phyloP scores from a whole-genome alignment of 2,113 vertebrate species.

The Cavia aperea region DNA sequence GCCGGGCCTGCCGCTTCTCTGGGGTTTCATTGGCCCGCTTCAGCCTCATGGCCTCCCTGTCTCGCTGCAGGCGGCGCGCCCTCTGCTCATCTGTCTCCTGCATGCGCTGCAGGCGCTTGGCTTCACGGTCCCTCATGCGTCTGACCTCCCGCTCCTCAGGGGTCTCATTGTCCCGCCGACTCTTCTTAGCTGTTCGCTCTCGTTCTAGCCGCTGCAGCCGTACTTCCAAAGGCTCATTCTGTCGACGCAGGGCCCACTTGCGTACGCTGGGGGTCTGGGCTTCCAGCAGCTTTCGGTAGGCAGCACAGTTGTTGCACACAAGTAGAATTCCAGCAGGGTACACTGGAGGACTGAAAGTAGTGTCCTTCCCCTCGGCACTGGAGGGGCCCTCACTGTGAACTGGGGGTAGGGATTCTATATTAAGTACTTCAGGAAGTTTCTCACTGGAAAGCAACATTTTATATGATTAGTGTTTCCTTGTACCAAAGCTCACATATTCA shows the following conservation, averaged over 20 bases:
- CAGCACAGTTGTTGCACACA: conserved; percentile 93
- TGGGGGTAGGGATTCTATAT: conserved; percentile 77
- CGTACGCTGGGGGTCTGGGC: conserved; percentile 82
- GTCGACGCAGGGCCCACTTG: conserved; percentile 90
- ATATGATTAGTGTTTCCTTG: conserved; percentile 33
- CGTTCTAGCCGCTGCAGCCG: conserved; percentile 91
- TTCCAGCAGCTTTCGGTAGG: conserved; percentile 90
- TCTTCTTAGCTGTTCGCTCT: conserved; percentile 95
- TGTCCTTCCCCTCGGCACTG: conserved; percentile 68
- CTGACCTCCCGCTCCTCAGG: conserved; percentile 89
- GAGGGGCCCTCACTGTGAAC: conserved; percentile 77
- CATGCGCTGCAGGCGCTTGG: conserved; percentile 95
- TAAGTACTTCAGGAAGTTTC: conserved; percentile 93
- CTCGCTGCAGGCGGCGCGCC: conserved; percentile 88
- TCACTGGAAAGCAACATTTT: conserved; percentile 78
- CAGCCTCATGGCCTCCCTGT: conserved; percentile 94
- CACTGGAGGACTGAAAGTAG: conserved; percentile 82
- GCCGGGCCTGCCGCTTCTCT: conserved; percentile 92
- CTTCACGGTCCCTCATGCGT: conserved; percentile 91
- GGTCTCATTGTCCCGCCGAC: conserved; percentile 90
- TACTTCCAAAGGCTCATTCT: conserved; percentile 90
- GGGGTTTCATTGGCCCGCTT: conserved; percentile 96
- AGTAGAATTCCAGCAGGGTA: conserved; percentile 93
- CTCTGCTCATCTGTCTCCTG: conserved; percentile 95
- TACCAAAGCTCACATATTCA: neutral